Percentiles rank a stretch among this genome's conserved stretches.
Conservation (phyloP, 2,797 vertebrate species). For the Chelon auratus region DNA sequence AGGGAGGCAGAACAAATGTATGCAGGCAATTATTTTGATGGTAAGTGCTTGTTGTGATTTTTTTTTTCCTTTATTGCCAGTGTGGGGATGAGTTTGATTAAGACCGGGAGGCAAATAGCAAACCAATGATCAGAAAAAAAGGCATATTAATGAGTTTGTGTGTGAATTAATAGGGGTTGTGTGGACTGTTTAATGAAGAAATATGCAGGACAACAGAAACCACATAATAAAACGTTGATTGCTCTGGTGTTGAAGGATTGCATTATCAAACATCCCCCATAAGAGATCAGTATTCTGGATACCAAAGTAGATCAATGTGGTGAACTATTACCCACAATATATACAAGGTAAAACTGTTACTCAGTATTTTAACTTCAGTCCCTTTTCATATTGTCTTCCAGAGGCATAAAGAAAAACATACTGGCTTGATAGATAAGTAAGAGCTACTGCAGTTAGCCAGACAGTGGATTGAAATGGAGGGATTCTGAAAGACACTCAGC, state of each 20-base stretch:
- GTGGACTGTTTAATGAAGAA: slow-evolving; percentile 69
- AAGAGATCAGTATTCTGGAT: slow-evolving; percentile 15
- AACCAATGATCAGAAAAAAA: slow-evolving; percentile 69
- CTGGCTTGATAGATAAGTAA: background rate
- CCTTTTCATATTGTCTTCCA: background rate
- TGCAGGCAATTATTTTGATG: slow-evolving; percentile 76
- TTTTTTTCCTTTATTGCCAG: slow-evolving; percentile 63
- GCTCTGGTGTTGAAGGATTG: slow-evolving; percentile 29
- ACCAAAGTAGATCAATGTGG: slow-evolving; percentile 26
- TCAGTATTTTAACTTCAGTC: background rate
- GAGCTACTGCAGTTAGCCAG: slow-evolving; percentile 9
- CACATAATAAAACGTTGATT: slow-evolving; percentile 44
- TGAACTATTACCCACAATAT: slow-evolving; percentile 24
- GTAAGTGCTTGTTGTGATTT: slow-evolving; percentile 65
- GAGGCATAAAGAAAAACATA: slow-evolving; percentile 1
- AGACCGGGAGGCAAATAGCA: slow-evolving; percentile 74
- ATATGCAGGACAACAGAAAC: slow-evolving; percentile 56
- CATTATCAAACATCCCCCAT: slow-evolving; percentile 29
- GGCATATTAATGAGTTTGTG: slow-evolving; percentile 68
- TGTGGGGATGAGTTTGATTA: slow-evolving; percentile 77
- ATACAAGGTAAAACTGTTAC: slow-evolving; percentile 20
- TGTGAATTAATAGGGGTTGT: slow-evolving; percentile 66
- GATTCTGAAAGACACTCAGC: slow-evolving; percentile 32
- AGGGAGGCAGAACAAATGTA: slow-evolving; percentile 77
- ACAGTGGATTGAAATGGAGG: slow-evolving; percentile 16